Conservation (phyloP, 2,797 vertebrate species). For the Coendou prehensilis region DNA sequence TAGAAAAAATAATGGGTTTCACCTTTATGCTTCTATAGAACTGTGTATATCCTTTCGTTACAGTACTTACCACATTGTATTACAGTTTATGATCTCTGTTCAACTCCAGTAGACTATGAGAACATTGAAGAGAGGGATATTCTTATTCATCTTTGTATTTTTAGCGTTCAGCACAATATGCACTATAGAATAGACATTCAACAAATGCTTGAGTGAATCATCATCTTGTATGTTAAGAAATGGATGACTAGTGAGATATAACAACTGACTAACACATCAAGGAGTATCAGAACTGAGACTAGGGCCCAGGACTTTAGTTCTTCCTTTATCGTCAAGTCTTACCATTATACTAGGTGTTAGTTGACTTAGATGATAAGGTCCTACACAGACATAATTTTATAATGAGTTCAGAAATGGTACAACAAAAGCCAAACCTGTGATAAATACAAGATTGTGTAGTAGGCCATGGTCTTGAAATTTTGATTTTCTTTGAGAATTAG, state of each 20-base stretch:
- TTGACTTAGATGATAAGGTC: constrained; percentile 20
- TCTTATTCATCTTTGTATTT: constrained; percentile 26
- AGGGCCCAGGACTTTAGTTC: background rate
- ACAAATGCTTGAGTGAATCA: constrained; percentile 36
- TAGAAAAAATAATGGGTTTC: background rate
- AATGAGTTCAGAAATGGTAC: constrained; percentile 1
- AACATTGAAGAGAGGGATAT: background rate
- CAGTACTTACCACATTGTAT: background rate
- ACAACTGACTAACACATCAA: background rate
- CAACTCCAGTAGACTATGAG: background rate
- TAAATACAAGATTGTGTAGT: background rate
- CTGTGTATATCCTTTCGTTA: background rate
- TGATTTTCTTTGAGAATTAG: constrained; percentile 52
- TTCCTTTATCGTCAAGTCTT: background rate
- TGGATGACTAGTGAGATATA: background rate
- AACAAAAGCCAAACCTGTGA: constrained; percentile 14
- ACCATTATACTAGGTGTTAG: background rate
- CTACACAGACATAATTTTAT: constrained; percentile 27
- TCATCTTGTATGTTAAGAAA: constrained; percentile 33
- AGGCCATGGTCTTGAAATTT: constrained; percentile 28
- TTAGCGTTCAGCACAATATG: background rate
- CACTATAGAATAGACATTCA: background rate
- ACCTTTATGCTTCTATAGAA: background rate
- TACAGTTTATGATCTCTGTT: background rate
- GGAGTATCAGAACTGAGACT: background rate